These are phyloP conservation scores for Drosophila quadrilineata DNA, from an alignment of 1,140 invertebrate species.

Conservation along the genomic window DNA sequence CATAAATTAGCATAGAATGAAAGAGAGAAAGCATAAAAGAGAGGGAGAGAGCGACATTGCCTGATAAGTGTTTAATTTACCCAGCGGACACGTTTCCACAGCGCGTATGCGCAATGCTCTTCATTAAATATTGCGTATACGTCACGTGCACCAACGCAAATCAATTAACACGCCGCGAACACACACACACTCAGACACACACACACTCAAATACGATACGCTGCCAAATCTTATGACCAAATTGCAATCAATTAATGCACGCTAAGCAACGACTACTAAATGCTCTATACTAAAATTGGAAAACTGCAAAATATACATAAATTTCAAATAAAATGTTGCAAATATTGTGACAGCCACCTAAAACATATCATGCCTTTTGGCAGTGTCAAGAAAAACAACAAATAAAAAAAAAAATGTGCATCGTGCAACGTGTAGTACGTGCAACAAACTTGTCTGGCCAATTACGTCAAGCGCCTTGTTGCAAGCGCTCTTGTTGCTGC, in stretches of 20 bases:
- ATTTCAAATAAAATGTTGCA: too few relatives aligned
- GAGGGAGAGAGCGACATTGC: slow-evolving; percentile 31
- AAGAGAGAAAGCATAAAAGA: slow-evolving; percentile 13
- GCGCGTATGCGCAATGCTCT: slow-evolving; percentile 52
- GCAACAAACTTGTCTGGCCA: slow-evolving; percentile 55
- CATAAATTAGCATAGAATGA: slow-evolving; percentile 47
- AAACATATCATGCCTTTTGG: neutral
- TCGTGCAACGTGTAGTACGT: slow-evolving; percentile 26
- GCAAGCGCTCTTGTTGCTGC: slow-evolving; percentile 4
- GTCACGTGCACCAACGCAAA: slow-evolving; percentile 62
- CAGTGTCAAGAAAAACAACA: too few relatives aligned
- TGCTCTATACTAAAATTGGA: too few relatives aligned
- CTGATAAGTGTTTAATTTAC: slow-evolving; percentile 42
- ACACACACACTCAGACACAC: neutral
- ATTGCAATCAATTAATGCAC: slow-evolving; percentile 27
- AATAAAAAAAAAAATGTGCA: too few relatives aligned
- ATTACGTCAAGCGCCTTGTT: slow-evolving; percentile 74
- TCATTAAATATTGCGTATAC: slow-evolving; percentile 48
- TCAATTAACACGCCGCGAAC: slow-evolving; percentile 32
- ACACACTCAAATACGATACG: neutral
- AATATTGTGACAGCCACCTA: neutral
- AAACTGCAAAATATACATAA: neutral
- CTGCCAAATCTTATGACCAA: slow-evolving; percentile 13
- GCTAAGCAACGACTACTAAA: neutral
- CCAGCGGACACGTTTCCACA: slow-evolving; percentile 24